Conservation (phyloP, 1,140 invertebrate genomes). For the Phymastichus coffea region DNA sequence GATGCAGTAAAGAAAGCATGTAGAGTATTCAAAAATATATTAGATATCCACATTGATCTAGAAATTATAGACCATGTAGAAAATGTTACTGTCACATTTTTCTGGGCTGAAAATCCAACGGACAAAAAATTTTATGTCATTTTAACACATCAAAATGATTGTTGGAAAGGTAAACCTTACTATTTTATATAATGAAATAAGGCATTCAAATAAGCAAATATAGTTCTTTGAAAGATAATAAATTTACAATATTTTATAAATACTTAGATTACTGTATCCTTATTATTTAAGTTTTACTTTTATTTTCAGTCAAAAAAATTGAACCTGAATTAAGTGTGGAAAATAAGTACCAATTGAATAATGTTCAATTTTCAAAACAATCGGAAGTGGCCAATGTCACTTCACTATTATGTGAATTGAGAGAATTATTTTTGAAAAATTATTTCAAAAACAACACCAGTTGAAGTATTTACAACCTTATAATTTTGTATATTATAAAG, state of each 20-base stretch:
- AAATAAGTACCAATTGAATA: conserved; percentile 33
- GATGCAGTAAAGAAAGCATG: conserved; percentile 41
- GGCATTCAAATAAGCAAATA: neutral
- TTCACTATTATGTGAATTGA: conserved; percentile 38
- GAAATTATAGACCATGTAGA: conserved; percentile 28
- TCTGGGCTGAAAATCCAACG: conserved; percentile 31
- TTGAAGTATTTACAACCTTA: conserved; percentile 1
- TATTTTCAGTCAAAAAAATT: conserved; percentile 42
- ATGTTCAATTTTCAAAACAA: conserved; percentile 28
- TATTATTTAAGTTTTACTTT: too few relatives aligned
- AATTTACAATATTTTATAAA: too few relatives aligned
- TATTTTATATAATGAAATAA: neutral
- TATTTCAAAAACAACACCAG: conserved; percentile 25
- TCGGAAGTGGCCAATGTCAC: conserved; percentile 33
- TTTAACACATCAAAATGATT: conserved; percentile 27
- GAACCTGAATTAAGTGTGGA: conserved; percentile 37
- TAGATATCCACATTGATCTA: conserved; percentile 40
- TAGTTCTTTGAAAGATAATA: too few relatives aligned
- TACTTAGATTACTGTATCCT: too few relatives aligned
- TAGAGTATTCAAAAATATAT: conserved; percentile 39
- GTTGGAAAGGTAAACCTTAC: conserved; percentile 41
- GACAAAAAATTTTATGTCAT: conserved; percentile 42
- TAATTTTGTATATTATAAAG: too few relatives aligned
- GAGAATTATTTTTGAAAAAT: conserved; percentile 38
- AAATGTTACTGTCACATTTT: conserved; percentile 41